Percentiles rank a stretch among this genome's conserved stretches.
Conservation (phyloP, 2,888 invertebrate species). For the Eupelmus urozonus region DNA sequence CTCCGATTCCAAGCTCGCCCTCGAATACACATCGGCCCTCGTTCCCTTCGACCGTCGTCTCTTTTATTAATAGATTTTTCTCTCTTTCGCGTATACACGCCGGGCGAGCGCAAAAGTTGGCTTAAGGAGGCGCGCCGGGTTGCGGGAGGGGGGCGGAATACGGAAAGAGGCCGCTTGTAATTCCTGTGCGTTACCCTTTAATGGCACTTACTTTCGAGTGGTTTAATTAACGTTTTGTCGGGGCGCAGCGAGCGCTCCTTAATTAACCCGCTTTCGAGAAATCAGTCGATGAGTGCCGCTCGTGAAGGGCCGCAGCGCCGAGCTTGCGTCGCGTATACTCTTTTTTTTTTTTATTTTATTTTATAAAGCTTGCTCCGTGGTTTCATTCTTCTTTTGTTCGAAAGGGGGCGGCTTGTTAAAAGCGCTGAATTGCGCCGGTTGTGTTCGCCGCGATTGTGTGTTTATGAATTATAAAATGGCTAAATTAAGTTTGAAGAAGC, state of each 20-base stretch:
- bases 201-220: conserved; percentile 71
- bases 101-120: conserved; percentile 13
- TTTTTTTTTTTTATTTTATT: neutral
- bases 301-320: conserved; percentile 26
- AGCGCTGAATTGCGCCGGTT: too few relatives aligned
- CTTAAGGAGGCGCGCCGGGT: neutral
- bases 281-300: conserved; percentile 66
- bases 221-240: conserved; percentile 74
- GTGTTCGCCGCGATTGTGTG: too few relatives aligned
- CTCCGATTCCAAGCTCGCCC: conserved; percentile 70
- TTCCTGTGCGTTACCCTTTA: conserved; percentile 69
- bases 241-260: conserved; percentile 65
- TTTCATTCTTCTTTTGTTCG: neutral
- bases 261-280: conserved; percentile 73
- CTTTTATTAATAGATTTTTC: conserved; percentile 59
- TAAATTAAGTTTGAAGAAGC: too few relatives aligned
- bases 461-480: too few relatives aligned
- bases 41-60: conserved; percentile 3
- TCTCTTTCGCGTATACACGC: conserved; percentile 29
- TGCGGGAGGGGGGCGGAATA: neutral
- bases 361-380: neutral
- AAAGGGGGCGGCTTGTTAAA: too few relatives aligned
- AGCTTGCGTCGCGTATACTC: neutral
- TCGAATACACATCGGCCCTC: conserved; percentile 48
- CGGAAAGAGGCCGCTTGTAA: conserved; percentile 64